Evolutionary conservation across 2,888 invertebrate species (phyloP), one percentile per base, ranked within the genome.

Genomic region (Drosophila maculinotata): DNA sequence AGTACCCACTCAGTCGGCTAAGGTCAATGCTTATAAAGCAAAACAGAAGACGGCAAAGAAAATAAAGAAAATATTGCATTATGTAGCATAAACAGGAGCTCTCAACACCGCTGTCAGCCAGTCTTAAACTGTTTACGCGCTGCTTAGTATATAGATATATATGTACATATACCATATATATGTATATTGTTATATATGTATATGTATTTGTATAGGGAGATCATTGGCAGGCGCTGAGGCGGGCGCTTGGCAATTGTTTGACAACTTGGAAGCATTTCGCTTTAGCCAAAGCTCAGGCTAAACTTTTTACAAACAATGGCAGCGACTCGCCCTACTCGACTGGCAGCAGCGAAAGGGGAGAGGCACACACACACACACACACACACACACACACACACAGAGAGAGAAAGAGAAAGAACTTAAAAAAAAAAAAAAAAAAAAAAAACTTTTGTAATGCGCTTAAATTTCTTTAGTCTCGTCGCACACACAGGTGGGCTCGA

Each of bases 371-470:
- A n/a, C n/a, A n/a, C n/a, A n/a, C n/a, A n/a, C n/a, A n/a, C n/a
- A n/a, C n/a, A n/a, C n/a, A n/a, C n/a, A n/a, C n/a, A n/a, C n/a
- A n/a, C n/a, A 17, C 33, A 2, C 5, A 8, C 14, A 5, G 12
- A 30, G 9, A 33, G 26, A 12, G 44, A 1, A 15, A 1, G 17
- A 25, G 38, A 1, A 26, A 28, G 28, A 15, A 39, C n/a, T n/a
- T n/a, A 12, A 28, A 4, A 20, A 17, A 26, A 68, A 66, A 79
- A 67, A n/a, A n/a, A n/a, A 39, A 12, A 28, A 4, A 20, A 17
- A 26, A 68, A 66, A 79, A 67, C 62, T 71, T 75, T 79, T 62
- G 76, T 69, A 81, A 84, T 84, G 81, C 81, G 78, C 78, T 77
- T 77, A 77, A 78, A 78, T 71, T 71, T 78, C 78, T 78, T 68